Percentiles rank a stretch among this genome's conserved stretches.
Conservation (phyloP, 2,113 vertebrate species). For the Tringa solitaria region DNA sequence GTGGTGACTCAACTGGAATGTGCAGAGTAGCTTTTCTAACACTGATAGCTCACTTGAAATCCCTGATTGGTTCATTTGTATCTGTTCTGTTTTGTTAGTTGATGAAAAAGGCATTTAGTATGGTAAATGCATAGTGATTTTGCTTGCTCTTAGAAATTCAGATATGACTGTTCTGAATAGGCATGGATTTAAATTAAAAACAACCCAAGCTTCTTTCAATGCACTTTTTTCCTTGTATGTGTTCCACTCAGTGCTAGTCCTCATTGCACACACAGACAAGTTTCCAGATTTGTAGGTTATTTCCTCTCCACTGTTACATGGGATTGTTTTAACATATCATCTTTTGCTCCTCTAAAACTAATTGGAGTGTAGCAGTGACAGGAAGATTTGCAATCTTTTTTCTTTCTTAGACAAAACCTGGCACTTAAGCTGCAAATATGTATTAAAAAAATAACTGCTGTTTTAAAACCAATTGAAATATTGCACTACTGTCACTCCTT, state of each 20-base stretch:
- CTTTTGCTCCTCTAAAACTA: background rate
- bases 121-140: background rate
- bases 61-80: slow-evolving; percentile 50
- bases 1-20: slow-evolving; percentile 39
- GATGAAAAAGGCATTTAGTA: slow-evolving; percentile 31
- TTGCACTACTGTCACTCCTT: background rate
- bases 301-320: background rate
- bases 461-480: background rate
- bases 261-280: background rate
- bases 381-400: background rate
- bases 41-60: slow-evolving; percentile 46
- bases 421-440: background rate
- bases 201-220: background rate
- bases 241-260: background rate
- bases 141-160: background rate
- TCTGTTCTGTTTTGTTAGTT: slow-evolving; percentile 50
- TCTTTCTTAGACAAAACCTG: background rate
- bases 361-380: background rate
- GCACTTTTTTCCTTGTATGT: background rate
- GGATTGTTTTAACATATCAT: slow-evolving; percentile 3
- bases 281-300: background rate
- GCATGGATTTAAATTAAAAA: slow-evolving; percentile 4
- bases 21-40: slow-evolving; percentile 30
- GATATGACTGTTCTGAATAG: slow-evolving; percentile 9
- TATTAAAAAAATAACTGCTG: background rate